Conservation (phyloP, 2,888 invertebrate genomes). For the Trichopoda pennipes region DNA sequence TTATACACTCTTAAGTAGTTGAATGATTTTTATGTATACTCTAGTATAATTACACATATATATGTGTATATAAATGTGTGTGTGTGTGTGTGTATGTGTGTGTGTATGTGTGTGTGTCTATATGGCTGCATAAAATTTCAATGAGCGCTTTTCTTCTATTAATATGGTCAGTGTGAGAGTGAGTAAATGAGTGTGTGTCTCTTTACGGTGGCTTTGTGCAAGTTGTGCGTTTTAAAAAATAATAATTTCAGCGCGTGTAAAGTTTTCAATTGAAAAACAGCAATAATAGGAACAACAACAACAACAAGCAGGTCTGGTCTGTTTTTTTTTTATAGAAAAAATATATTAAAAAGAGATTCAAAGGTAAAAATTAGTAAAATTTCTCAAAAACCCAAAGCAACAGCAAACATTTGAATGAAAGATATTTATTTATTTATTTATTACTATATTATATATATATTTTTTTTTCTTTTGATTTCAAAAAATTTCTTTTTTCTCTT, state of each 20-base stretch:
- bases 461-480: constrained; percentile 17
- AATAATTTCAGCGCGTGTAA: constrained; percentile 2
- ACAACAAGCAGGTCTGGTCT: neutral
- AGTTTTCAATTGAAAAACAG: neutral
- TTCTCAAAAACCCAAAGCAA: constrained; percentile 7
- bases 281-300: neutral
- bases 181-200: constrained; percentile 15
- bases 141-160: constrained; percentile 37
- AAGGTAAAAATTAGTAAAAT: constrained; percentile 10
- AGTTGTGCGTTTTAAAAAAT: constrained; percentile 26
- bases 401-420: constrained; percentile 1
- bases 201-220: neutral
- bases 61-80: no score
- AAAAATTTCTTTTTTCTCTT: neutral
- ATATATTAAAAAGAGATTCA: neutral
- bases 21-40: constrained; percentile 17
- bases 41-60: neutral
- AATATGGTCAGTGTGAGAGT: constrained; percentile 1
- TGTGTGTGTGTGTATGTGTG: no score
- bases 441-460: neutral
- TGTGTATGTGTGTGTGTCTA: constrained; percentile 1
- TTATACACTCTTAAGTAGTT: constrained; percentile 8
- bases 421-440: constrained; percentile 16
- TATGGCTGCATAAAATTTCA: constrained; percentile 15
- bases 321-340: no score